phyloP scores from a whole-genome alignment of 2,113 vertebrate species.

The Ptyas mucosa region DNA sequence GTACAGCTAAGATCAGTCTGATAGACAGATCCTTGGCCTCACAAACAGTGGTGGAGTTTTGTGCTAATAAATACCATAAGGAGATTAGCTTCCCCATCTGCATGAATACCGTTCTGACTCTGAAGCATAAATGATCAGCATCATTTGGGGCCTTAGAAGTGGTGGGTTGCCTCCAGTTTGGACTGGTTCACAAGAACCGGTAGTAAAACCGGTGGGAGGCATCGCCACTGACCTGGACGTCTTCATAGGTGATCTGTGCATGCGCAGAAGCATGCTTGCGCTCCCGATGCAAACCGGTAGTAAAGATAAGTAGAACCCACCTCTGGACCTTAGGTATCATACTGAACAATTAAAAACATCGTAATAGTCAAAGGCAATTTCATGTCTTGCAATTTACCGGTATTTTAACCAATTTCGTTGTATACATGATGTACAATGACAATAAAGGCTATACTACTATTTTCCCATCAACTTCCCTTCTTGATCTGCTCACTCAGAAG shows the following conservation, averaged over 20 bases:
- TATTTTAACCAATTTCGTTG: not conserved
- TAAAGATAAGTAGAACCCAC: too few species aligned
- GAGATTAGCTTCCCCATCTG: not conserved
- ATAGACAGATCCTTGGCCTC: not conserved
- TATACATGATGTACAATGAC: too few species aligned
- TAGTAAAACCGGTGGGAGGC: too few species aligned
- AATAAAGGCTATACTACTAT: too few species aligned
- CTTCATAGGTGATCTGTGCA: too few species aligned
- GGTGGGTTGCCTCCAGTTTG: too few species aligned
- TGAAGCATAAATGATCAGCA: not conserved
- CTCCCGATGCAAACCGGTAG: too few species aligned
- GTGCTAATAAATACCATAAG: not conserved
- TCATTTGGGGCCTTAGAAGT: not conserved
- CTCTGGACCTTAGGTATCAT: not conserved
- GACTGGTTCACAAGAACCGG: too few species aligned
- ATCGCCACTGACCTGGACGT: too few species aligned
- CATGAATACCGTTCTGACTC: not conserved
- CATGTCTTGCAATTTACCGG: not conserved
- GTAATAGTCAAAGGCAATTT: not conserved
- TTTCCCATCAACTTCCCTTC: not conserved
- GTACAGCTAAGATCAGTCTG: not conserved
- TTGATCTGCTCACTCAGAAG: not conserved
- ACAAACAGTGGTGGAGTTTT: not conserved
- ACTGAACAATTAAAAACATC: not conserved
- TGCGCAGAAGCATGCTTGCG: too few species aligned